Conservation (phyloP, 2,113 vertebrate species). For the Scomber scombrus region DNA sequence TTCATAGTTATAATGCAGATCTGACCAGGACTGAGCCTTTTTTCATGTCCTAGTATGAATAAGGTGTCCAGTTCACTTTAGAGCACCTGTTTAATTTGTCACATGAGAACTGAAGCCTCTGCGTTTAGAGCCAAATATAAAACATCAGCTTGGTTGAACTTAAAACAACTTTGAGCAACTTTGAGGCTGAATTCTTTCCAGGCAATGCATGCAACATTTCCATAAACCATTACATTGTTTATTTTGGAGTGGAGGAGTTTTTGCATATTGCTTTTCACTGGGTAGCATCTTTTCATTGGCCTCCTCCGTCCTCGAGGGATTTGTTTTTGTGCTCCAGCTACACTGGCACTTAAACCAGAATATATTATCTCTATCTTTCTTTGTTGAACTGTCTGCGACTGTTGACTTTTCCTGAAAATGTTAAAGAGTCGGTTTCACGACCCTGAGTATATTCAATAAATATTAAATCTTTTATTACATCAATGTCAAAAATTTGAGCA, state of each 20-base stretch:
- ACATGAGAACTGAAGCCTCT: not conserved
- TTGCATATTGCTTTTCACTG: not conserved
- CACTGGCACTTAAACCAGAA: not conserved
- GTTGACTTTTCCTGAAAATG: not conserved
- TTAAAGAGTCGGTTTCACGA: not conserved
- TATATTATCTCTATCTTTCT: not conserved
- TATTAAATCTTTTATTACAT: slow-evolving; percentile 7
- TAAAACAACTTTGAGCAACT: not conserved
- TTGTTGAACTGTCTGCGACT: not conserved
- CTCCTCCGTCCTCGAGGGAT: not conserved
- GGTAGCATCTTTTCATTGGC: not conserved
- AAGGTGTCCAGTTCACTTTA: not conserved
- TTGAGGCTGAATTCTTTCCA: not conserved
- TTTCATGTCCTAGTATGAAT: not conserved
- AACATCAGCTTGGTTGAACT: not conserved
- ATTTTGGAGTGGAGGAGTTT: not conserved
- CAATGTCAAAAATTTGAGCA: not conserved
- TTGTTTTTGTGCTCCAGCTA: not conserved
- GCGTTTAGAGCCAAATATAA: not conserved
- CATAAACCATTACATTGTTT: not conserved
- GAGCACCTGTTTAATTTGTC: not conserved
- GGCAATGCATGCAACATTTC: not conserved
- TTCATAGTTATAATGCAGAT: not conserved
- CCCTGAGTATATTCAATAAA: not conserved
- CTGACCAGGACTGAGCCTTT: not conserved